These are phyloP conservation scores for Uloborus plumipes DNA, from an alignment of 2,888 invertebrate species.

Conservation along the genomic window DNA sequence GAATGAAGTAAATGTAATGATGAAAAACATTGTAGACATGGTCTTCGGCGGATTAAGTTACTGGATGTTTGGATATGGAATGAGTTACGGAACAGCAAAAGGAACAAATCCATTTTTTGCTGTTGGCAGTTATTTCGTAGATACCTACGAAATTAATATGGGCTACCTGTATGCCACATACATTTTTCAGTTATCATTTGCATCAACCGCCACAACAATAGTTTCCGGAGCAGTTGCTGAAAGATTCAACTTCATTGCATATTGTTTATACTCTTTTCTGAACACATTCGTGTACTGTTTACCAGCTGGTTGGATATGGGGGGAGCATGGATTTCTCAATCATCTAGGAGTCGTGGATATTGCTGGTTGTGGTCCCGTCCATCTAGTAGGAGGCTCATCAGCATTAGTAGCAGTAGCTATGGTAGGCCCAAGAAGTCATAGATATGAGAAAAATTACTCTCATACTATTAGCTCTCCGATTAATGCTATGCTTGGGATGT, in stretches of 20 bases:
- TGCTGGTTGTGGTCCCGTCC: slow-evolving; percentile 79
- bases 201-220: slow-evolving; percentile 91
- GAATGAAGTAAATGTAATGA: slow-evolving; percentile 97
- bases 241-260: slow-evolving; percentile 83
- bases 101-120: slow-evolving; percentile 85
- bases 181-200: slow-evolving; percentile 87
- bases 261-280: slow-evolving; percentile 88
- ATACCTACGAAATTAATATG: slow-evolving; percentile 79
- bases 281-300: slow-evolving; percentile 92
- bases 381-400: slow-evolving; percentile 83
- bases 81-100: slow-evolving; percentile 81
- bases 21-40: slow-evolving; percentile 95
- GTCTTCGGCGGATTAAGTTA: slow-evolving; percentile 92
- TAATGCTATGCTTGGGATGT: slow-evolving; percentile 90
- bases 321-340: slow-evolving; percentile 69
- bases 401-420: slow-evolving; percentile 90
- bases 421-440: slow-evolving; percentile 86
- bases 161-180: slow-evolving; percentile 90
- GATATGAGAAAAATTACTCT: slow-evolving; percentile 83
- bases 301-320: slow-evolving; percentile 77
- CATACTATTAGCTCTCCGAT: slow-evolving; percentile 89
- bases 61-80: slow-evolving; percentile 94
- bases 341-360: slow-evolving; percentile 70
- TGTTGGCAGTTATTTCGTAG: slow-evolving; percentile 85
- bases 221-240: slow-evolving; percentile 96